Conservation (phyloP, 2,888 invertebrate genomes). For the Dolomedes plantarius region DNA sequence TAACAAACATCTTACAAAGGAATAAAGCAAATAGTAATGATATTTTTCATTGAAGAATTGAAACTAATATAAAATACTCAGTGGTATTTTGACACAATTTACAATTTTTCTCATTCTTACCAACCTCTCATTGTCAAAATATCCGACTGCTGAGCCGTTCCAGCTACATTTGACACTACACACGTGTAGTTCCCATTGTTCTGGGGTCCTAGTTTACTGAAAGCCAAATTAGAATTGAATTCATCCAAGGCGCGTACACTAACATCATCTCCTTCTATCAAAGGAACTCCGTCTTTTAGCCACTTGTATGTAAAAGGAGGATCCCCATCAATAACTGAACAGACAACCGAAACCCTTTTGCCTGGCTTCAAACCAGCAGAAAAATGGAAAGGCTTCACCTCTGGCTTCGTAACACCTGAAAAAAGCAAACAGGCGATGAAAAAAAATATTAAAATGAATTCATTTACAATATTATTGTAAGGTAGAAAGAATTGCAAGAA, state of each 20-base stretch:
- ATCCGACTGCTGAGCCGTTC: slow-evolving; percentile 12
- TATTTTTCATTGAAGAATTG: too few relatives aligned
- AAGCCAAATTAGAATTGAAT: background rate
- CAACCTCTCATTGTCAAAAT: background rate
- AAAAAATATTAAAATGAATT: too few relatives aligned
- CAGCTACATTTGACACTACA: background rate
- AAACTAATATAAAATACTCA: too few relatives aligned
- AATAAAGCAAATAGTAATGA: too few relatives aligned
- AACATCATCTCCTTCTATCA: background rate
- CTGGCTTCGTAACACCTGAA: background rate
- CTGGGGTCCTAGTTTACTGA: background rate
- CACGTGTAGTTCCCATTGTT: slow-evolving; percentile 13
- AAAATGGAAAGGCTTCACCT: slow-evolving; percentile 10
- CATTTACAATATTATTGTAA: too few relatives aligned
- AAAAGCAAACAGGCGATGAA: background rate
- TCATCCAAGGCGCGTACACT: background rate
- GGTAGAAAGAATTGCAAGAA: too few relatives aligned
- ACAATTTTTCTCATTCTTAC: too few relatives aligned
- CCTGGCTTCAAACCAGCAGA: slow-evolving; percentile 5
- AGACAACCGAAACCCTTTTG: slow-evolving; percentile 3
- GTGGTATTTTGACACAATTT: too few relatives aligned
- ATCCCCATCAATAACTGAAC: slow-evolving; percentile 47
- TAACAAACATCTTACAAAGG: too few relatives aligned
- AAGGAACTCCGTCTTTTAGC: slow-evolving; percentile 47
- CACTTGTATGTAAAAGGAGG: slow-evolving; percentile 64